These are phyloP conservation scores for Steinernema khuongi DNA, from an alignment of 1,140 invertebrate genomes.

Conservation along the genomic window DNA sequence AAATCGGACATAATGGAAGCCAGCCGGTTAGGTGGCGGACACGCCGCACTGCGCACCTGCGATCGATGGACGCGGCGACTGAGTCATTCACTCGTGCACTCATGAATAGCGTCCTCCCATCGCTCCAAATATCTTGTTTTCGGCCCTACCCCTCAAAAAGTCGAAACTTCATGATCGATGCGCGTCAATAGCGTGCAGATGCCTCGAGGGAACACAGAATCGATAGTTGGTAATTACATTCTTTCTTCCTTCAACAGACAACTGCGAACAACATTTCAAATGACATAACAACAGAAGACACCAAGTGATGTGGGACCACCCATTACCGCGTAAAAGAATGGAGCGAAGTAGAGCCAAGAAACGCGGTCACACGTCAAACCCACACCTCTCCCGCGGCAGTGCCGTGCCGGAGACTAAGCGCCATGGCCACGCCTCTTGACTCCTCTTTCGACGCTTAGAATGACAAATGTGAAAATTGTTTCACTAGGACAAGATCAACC, in stretches of 20 bases:
- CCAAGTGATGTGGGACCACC: neutral
- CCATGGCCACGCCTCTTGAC: neutral
- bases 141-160: neutral
- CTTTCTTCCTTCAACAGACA: neutral
- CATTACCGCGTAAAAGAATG: neutral
- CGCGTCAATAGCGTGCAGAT: neutral
- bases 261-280: neutral
- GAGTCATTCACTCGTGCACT: neutral
- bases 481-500: slow-evolving; percentile 2
- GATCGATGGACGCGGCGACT: slow-evolving; percentile 1
- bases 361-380: neutral
- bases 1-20: slow-evolving; percentile 4
- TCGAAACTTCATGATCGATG: slow-evolving; percentile 3
- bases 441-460: neutral
- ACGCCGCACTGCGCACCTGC: neutral
- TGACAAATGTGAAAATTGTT: slow-evolving; percentile 8
- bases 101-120: neutral
- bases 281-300: too few relatives aligned
- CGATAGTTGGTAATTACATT: slow-evolving; percentile 9
- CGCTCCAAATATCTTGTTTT: neutral
- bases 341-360: neutral
- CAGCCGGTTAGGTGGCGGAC: neutral
- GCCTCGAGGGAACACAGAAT: neutral
- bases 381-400: neutral
- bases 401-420: neutral